Base-by-base conservation (phyloP, 1,140 invertebrate genomes). In the Lethrus apterus region DNA sequence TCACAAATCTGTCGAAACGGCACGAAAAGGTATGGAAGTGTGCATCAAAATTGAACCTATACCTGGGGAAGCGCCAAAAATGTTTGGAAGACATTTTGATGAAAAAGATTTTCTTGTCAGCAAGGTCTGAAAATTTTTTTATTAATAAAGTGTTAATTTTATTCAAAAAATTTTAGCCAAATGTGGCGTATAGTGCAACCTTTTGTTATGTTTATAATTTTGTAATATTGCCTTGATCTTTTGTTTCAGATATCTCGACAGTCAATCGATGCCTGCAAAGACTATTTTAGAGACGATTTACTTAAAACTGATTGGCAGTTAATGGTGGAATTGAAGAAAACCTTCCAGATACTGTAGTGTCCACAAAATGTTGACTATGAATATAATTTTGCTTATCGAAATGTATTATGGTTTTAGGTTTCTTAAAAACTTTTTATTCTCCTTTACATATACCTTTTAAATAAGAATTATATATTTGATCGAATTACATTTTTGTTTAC, bases 261-360 rank as follows among this genome's bases (percentile, higher is more conserved):
- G 58, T 97, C 93, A 30, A 99, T 99, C 59, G 95, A 99, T 70
- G 93, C 92, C 2, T 97, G 96, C 70, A 99, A 99, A 70, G 87
- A 98, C 52, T 96, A 98, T 72, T 99, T 99, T 80, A 79, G 97
- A 44, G 93, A 97, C 55, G 97, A 99, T 68, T 76, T 99, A 41
- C 68, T 84, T 52, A 98, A 98, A 70, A 80, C 82, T 38, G 97
- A 99, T 64, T 99, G 97, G 97, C 85, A 92, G 63, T 70, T 99
- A 30, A 96, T 99, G 83, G 85, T 98, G 30, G 93, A 99, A 72
- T 72, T 99, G 60, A 99, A 99, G 74, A 99, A 98, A 70, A 70
- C 89, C 50, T 97, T 99, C 75, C 81, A 96, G 69, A 99, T 99
- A 70, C 78, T 98, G 59, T 98, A 88, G 72, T 52, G 43, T 10